phyloP scores from a whole-genome alignment of 2,888 invertebrate species.

The Parnassius smintheus region DNA sequence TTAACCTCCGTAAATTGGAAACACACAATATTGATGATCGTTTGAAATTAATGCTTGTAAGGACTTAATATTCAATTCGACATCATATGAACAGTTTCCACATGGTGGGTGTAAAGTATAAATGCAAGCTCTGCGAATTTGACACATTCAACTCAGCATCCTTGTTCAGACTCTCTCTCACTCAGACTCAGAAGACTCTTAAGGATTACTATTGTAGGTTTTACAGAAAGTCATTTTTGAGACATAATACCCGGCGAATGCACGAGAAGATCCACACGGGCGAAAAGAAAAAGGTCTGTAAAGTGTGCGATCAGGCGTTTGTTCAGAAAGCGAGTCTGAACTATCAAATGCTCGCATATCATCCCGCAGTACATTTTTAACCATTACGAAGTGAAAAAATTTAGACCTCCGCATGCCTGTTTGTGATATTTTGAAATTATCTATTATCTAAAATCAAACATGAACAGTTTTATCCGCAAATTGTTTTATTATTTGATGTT shows the following conservation, averaged over 20 bases:
- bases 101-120: conserved; percentile 60
- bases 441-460: no score
- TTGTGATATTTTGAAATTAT: no score
- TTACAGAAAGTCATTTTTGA: conserved; percentile 67
- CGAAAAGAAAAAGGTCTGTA: conserved; percentile 60
- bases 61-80: conserved; percentile 49
- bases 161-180: no score
- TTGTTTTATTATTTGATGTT: no score
- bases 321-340: conserved; percentile 71
- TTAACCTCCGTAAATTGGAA: conserved; percentile 55
- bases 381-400: conserved; percentile 13
- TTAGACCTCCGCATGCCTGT: no score
- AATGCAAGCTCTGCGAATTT: conserved; percentile 60
- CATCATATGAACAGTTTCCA: conserved; percentile 63
- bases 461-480: no score
- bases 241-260: conserved; percentile 51
- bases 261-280: conserved; percentile 70
- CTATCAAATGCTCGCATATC: conserved; percentile 70
- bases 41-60: conserved; percentile 62
- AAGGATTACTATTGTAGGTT: conserved; percentile 66
- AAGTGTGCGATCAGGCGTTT: conserved; percentile 63
- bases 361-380: conserved; percentile 63
- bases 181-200: no score
- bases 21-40: conserved; percentile 59
- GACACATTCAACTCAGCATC: conserved; percentile 54